phyloP scores from a whole-genome alignment of 2,113 vertebrate genomes.

The Nibea albiflora region DNA sequence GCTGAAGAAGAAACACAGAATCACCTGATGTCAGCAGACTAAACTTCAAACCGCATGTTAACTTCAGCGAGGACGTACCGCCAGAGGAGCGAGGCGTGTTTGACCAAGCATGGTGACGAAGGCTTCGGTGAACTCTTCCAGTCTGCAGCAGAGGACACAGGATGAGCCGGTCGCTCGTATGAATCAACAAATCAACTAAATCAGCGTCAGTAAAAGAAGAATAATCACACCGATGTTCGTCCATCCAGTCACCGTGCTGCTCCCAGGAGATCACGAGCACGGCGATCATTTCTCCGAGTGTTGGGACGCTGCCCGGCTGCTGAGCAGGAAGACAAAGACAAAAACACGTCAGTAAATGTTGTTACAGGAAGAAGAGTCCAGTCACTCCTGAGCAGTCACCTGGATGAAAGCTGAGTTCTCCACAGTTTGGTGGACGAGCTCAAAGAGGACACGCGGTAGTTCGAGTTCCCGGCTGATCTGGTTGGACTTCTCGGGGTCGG shows the following conservation, averaged over 20 bases:
- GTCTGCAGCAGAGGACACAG: conserved; percentile 62
- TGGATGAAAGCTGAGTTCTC: conserved; percentile 75
- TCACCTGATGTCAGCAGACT: not conserved
- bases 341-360: not conserved
- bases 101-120: conserved; percentile 75
- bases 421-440: conserved; percentile 82
- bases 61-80: conserved; percentile 68
- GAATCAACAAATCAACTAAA: not conserved
- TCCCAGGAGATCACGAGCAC: conserved; percentile 77
- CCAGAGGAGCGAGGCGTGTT: conserved; percentile 65
- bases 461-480: conserved; percentile 81
- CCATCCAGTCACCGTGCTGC: conserved; percentile 68
- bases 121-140: conserved; percentile 73
- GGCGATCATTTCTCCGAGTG: conserved; percentile 73
- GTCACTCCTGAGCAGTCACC: conserved; percentile 77
- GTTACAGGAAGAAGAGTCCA: not conserved
- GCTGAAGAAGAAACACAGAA: conserved; percentile 60
- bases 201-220: not conserved
- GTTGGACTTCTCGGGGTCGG: conserved; percentile 76
- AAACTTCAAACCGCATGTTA: not conserved
- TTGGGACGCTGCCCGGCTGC: conserved; percentile 64
- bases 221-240: conserved; percentile 71
- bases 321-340: conserved; percentile 28
- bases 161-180: not conserved
- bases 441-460: conserved; percentile 85